Evolutionary conservation across 2,888 invertebrate species (phyloP), one percentile per base, ranked within the genome.

Genomic region (Plagodis dolabraria): DNA sequence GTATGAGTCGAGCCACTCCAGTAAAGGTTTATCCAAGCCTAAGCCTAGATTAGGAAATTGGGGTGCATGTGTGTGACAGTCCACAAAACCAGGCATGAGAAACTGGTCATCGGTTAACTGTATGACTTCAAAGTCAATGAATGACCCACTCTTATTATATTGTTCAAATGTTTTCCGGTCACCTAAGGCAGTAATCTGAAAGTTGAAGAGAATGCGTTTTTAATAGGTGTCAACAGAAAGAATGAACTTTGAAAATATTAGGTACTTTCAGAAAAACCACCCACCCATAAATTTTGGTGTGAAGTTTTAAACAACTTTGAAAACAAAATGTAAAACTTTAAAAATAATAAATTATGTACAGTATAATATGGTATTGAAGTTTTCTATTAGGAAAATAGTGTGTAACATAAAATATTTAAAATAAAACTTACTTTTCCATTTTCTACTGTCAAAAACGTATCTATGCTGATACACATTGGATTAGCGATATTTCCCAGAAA

Each of bases 31-130:
- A 77, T 98, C 97, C 67, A 97, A 93, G 0, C 97, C 98, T 9
- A 97, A 86, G 0, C 98, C 98, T 57, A 95, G 91, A 85, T 98
- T 98, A 0, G 97, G 96, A 72, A 96, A 96, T 86, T 98, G 98
- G 0, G 97, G 96, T 0, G 97, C 98, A 89, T 98, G 98, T 8
- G 97, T 96, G 80, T 98, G 98, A 33, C 97, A 96, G 84, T 98
- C 98, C 4, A 98, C 93, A 61, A 98, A 94, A 0, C 98, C 98
- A 0, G 98, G 98, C 81, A 98, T 95, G 10, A 98, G 80, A 76
- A 98, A 96, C 84, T 97, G 95, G 50, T 86, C 83, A 5, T 72
- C 57, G 7, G 53, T 64, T 43, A 92, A 62, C 6, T 74, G 64
- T 9, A 80, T 73, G 22, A 85, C 64, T 60, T 72, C 73, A 65